Conservation (phyloP, 2,888 invertebrate species). For the Labia minor region DNA sequence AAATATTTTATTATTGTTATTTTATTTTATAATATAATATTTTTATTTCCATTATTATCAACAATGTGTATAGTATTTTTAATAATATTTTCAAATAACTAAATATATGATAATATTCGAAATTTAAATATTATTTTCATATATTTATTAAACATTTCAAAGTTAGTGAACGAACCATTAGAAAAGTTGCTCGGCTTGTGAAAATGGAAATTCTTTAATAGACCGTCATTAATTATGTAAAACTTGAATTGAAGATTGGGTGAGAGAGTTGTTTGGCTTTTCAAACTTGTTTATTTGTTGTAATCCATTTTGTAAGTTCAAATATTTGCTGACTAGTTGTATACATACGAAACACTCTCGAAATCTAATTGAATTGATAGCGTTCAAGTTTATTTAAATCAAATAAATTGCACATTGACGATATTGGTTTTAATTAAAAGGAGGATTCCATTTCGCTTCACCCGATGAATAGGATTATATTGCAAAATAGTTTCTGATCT, state of each 20-base stretch:
- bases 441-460: neutral
- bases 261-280: neutral
- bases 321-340: conserved; percentile 7
- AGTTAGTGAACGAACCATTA: too few relatives aligned
- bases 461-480: too few relatives aligned
- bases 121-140: too few relatives aligned
- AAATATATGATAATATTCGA: too few relatives aligned
- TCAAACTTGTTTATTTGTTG: conserved; percentile 13
- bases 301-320: conserved; percentile 13
- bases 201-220: neutral
- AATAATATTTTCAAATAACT: too few relatives aligned
- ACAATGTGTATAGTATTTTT: too few relatives aligned
- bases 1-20: too few relatives aligned
- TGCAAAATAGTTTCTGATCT: too few relatives aligned
- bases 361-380: conserved; percentile 1
- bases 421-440: conserved; percentile 9
- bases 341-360: neutral
- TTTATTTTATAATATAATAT: too few relatives aligned
- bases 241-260: conserved; percentile 1
- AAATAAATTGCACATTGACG: conserved; percentile 8
- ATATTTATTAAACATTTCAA: too few relatives aligned
- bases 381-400: neutral
- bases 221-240: neutral
- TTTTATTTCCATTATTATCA: too few relatives aligned
- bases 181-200: too few relatives aligned